Percentiles rank a stretch among this genome's conserved stretches.
Evolutionary conservation across 2,888 invertebrate species (phyloP).

Genomic region (Catocala nupta): DNA sequence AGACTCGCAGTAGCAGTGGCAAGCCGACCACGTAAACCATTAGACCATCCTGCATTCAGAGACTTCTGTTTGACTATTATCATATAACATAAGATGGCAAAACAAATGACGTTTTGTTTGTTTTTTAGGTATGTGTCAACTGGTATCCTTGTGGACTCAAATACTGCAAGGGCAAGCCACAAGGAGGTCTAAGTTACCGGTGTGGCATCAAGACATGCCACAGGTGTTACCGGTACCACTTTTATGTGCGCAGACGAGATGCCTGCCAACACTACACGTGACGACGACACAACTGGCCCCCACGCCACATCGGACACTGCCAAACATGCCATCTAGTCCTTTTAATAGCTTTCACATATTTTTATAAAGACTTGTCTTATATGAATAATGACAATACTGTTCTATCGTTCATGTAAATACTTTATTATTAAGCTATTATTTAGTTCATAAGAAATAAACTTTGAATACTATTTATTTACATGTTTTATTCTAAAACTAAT

Average conservation of each 20-base stretch:
- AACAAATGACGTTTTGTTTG: background rate
- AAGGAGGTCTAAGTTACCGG: conserved; percentile 91
- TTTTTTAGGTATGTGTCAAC: conserved; percentile 90
- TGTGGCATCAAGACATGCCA: conserved; percentile 98
- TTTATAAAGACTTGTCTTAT: conserved; percentile 44
- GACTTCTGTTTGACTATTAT: no score
- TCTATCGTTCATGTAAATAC: conserved; percentile 66
- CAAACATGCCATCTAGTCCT: conserved; percentile 39
- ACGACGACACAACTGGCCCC: conserved; percentile 61
- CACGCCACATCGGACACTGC: conserved; percentile 46
- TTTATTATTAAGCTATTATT: conserved; percentile 58
- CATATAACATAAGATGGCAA: no score
- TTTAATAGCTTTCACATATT: conserved; percentile 37
- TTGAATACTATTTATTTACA: conserved; percentile 53
- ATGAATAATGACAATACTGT: conserved; percentile 57
- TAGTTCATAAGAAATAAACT: conserved; percentile 50
- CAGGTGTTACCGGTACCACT: conserved; percentile 95
- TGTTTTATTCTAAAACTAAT: conserved; percentile 34
- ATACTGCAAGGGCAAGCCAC: conserved; percentile 95
- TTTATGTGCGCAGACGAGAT: conserved; percentile 94
- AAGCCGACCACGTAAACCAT: no score
- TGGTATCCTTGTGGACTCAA: conserved; percentile 99
- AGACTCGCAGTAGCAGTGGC: no score
- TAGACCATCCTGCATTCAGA: no score
- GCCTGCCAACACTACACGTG: conserved; percentile 73